phyloP scores from a whole-genome alignment of 2,888 invertebrate genomes.

The Campoplex nolae region DNA sequence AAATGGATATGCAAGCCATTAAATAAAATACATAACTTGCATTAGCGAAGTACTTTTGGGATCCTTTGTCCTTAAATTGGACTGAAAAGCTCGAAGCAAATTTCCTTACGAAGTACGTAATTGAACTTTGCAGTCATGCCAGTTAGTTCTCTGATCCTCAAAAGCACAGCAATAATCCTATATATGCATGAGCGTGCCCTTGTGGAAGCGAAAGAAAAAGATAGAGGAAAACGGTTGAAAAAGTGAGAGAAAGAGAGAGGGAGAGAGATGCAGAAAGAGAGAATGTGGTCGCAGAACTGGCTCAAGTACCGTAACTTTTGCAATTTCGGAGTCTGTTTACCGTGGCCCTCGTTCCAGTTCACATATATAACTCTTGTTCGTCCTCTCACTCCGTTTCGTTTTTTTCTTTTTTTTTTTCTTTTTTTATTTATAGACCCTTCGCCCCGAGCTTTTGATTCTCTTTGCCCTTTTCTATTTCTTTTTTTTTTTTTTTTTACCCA shows the following conservation, averaged over 20 bases:
- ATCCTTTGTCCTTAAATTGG: not conserved
- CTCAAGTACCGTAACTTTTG: conserved; percentile 66
- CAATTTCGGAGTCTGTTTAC: conserved; percentile 69
- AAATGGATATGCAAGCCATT: not conserved
- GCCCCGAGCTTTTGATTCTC: conserved; percentile 14
- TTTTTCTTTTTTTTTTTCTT: not conserved
- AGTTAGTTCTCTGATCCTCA: conserved; percentile 44
- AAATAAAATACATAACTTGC: conserved; percentile 1
- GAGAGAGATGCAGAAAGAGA: conserved; percentile 39
- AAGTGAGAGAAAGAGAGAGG: conserved; percentile 16
- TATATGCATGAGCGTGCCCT: conserved; percentile 1
- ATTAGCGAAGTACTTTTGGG: not conserved
- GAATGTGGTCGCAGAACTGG: conserved; percentile 53
- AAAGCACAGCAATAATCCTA: conserved; percentile 27
- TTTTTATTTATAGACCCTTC: conserved; percentile 17
- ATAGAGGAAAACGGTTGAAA: conserved; percentile 28
- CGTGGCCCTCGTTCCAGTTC: conserved; percentile 49
- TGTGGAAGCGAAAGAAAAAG: not conserved
- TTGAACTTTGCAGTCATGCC: conserved; percentile 54
- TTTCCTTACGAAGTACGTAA: conserved; percentile 28
- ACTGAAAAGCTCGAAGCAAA: conserved; percentile 45
- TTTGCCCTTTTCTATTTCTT: conserved; percentile 15
- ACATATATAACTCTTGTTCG: conserved; percentile 46
- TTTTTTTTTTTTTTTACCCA: not conserved
- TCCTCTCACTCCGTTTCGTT: not conserved